Base-by-base conservation (phyloP, 2,888 invertebrate genomes). In the Aromia moschata region DNA sequence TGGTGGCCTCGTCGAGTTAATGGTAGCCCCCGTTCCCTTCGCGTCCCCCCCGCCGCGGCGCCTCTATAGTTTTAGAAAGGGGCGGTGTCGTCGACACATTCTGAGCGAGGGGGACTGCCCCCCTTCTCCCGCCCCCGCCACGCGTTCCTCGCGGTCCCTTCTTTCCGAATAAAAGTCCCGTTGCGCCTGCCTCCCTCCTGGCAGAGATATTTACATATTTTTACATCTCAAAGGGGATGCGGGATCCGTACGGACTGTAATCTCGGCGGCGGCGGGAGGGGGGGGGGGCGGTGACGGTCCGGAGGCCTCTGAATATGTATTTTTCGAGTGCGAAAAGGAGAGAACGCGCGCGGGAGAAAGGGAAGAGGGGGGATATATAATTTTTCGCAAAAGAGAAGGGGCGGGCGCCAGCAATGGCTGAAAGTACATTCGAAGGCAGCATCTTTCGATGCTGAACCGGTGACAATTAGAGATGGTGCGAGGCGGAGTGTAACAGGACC, bases 141-240 rank as follows among this genome's bases (percentile, higher is more conserved):
- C 70, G 67, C 68, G 67, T 46, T 45, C 45, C 20, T 33, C 31
- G 51, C 53, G 52, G 45, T 47, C 55, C 10, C 33, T 5, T 54
- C 46, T 54, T 56, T 49, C 20, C 43, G 62, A 44, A 63, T 67
- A 70, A 70, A 68, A 66, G 62, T 54, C 59, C 57, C 57, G 53
- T 56, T 70, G 69, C 72, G 71, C 74, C 70, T 73, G 73, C 74
- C n/a, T n/a, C n/a, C n/a, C n/a, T n/a, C n/a, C n/a, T n/a, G n/a
- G n/a, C n/a, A n/a, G n/a, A 74, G 73, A 64, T 72, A 77, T 79
- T 76, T 79, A 74, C 79, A 78, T 79, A 78, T 78, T 79, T 79
- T 78, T 77, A 73, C 77, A 76, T 76, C 58, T 69, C 70, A 74
- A 76, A 77, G 77, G 72, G 74, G 72, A n/a, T n/a, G n/a, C 70